Percentiles rank a stretch among this genome's conserved stretches.
These are phyloP conservation scores for Leptopilina myrica DNA, from an alignment of 2,888 invertebrate species.

Conservation along the genomic window DNA sequence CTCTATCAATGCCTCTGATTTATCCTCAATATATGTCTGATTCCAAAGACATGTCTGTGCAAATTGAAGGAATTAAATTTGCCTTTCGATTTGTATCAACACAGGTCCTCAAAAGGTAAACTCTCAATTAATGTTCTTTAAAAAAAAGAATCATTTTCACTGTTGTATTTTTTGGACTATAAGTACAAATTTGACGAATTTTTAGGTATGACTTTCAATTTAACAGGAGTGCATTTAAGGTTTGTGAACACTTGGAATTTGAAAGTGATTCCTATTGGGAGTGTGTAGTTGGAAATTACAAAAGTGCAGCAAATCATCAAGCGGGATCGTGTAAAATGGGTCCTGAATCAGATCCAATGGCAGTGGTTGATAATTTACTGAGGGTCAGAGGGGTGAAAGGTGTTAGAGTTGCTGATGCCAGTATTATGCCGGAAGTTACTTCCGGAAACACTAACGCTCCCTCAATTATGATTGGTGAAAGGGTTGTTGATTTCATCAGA, in stretches of 20 bases:
- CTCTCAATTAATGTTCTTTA: neutral
- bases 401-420: conserved; percentile 78
- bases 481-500: conserved; percentile 78
- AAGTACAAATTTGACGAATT: conserved; percentile 58
- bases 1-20: conserved; percentile 88
- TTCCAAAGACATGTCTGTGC: conserved; percentile 85
- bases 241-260: conserved; percentile 56
- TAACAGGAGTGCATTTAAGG: conserved; percentile 27
- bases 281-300: conserved; percentile 83
- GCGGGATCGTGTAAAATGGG: conserved; percentile 90
- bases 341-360: conserved; percentile 82
- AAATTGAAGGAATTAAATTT: conserved; percentile 90
- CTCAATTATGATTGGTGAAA: conserved; percentile 80
- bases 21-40: conserved; percentile 88
- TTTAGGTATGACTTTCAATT: conserved; percentile 83
- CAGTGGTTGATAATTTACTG: conserved; percentile 85
- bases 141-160: too few relatives aligned
- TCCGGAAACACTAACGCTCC: conserved; percentile 80
- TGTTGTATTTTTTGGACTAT: too few relatives aligned
- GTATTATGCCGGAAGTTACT: conserved; percentile 80
- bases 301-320: conserved; percentile 90
- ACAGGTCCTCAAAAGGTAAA: conserved; percentile 76
- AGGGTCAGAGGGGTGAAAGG: conserved; percentile 81
- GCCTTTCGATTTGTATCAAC: conserved; percentile 84
- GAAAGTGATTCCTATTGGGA: conserved; percentile 84